These are phyloP conservation scores for Globodera rostochiensis DNA, from an alignment of 1,140 invertebrate genomes.

Conservation along the genomic window DNA sequence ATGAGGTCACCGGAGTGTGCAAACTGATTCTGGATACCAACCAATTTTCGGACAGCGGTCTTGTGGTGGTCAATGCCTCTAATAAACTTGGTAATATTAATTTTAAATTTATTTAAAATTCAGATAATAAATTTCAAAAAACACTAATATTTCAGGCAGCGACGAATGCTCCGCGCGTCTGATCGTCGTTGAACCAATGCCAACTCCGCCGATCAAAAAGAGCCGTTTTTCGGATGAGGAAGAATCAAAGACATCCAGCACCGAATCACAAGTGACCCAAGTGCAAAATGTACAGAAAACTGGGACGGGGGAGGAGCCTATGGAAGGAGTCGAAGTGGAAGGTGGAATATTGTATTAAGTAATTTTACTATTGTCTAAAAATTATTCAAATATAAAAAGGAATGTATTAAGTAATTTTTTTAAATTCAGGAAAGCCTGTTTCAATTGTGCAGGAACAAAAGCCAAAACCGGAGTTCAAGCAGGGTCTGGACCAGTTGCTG, in stretches of 20 bases:
- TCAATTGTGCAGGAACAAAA: constrained; percentile 25
- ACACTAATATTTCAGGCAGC: constrained; percentile 5
- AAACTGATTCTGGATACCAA: constrained; percentile 56
- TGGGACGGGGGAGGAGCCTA: constrained; percentile 1
- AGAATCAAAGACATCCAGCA: constrained; percentile 14
- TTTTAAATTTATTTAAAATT: background rate
- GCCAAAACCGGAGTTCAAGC: constrained; percentile 31
- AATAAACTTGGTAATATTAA: constrained; percentile 40
- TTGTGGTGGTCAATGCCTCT: constrained; percentile 53
- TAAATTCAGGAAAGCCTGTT: background rate
- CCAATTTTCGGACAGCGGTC: constrained; percentile 41
- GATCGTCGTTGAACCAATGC: constrained; percentile 45
- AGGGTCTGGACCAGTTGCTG: constrained; percentile 4
- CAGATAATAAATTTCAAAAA: background rate
- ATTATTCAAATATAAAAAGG: background rate
- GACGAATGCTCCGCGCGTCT: constrained; percentile 51
- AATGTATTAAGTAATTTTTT: background rate
- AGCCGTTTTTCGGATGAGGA: constrained; percentile 35
- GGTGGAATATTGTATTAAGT: background rate
- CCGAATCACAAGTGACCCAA: constrained; percentile 12
- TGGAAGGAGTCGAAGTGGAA: constrained; percentile 5
- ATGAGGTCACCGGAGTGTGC: constrained; percentile 37
- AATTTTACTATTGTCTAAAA: background rate
- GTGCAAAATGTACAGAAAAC: background rate
- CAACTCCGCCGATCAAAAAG: constrained; percentile 21